phyloP scores from a whole-genome alignment of 2,888 invertebrate genomes.

The Zygaena filipendulae region DNA sequence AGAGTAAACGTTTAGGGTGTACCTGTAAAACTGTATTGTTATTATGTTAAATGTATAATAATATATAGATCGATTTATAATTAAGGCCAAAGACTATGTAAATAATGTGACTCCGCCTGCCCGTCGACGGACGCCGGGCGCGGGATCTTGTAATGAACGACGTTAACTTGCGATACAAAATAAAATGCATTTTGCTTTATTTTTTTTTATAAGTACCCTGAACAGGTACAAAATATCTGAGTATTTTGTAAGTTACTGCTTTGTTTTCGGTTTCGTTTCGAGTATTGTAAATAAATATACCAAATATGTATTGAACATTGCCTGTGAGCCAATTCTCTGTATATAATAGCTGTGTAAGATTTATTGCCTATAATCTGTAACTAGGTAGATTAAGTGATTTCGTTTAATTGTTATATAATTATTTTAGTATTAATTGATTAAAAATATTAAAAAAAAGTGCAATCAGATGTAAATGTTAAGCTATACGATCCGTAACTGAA shows the following conservation, averaged over 20 bases:
- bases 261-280: slow-evolving; percentile 29
- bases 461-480: slow-evolving; percentile 63
- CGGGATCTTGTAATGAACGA: slow-evolving; percentile 26
- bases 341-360: slow-evolving; percentile 44
- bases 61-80: too few species aligned
- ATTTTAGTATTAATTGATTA: too few species aligned
- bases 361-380: slow-evolving; percentile 33
- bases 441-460: slow-evolving; percentile 47
- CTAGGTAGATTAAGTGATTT: slow-evolving; percentile 29
- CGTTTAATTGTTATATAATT: slow-evolving; percentile 56
- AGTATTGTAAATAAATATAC: slow-evolving; percentile 63
- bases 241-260: slow-evolving; percentile 52
- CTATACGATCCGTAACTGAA: slow-evolving; percentile 42
- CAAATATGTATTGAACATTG: slow-evolving; percentile 55
- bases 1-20: slow-evolving; percentile 37
- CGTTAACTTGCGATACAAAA: slow-evolving; percentile 63
- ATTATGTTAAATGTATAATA: slow-evolving; percentile 13
- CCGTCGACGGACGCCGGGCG: slow-evolving; percentile 38
- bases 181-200: slow-evolving; percentile 66
- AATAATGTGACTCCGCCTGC: slow-evolving; percentile 29
- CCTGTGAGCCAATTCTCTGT: slow-evolving; percentile 36
- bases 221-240: slow-evolving; percentile 56
- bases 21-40: slow-evolving; percentile 37
- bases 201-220: slow-evolving; percentile 51
- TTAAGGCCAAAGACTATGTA: slow-evolving; percentile 67